A percentile compares a stretch with the other conserved stretches of the same genome.
Conservation (phyloP, 2,888 invertebrate genomes). For the Augochlorella aurata region DNA sequence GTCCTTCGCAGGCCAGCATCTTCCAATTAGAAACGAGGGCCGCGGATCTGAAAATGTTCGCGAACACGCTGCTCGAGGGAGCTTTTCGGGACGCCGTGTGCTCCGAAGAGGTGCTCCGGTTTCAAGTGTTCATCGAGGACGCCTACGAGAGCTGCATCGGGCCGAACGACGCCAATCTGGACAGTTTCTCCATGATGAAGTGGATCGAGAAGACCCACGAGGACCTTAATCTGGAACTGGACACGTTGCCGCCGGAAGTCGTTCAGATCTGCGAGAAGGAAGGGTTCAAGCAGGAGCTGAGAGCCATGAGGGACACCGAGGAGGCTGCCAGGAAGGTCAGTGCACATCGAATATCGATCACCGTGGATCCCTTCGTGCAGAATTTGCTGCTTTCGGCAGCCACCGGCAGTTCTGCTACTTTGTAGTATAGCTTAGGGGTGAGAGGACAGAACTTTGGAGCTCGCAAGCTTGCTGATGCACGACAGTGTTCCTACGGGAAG, state of each 20-base stretch:
- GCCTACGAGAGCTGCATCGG: conserved; percentile 85
- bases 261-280: conserved; percentile 83
- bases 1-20: conserved; percentile 65
- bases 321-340: conserved; percentile 84
- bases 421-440: no score
- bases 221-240: conserved; percentile 83
- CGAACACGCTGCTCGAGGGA: conserved; percentile 84
- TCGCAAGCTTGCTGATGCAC: no score
- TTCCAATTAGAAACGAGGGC: conserved; percentile 83
- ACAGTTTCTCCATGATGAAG: conserved; percentile 84
- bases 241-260: conserved; percentile 83
- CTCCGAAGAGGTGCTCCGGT: conserved; percentile 84
- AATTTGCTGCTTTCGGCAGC: not conserved
- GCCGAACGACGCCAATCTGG: conserved; percentile 84
- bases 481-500: no score
- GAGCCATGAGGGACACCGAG: conserved; percentile 83
- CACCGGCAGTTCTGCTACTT: no score
- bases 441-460: no score
- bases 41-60: conserved; percentile 83
- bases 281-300: conserved; percentile 83
- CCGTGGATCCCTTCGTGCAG: not conserved
- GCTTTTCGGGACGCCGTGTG: conserved; percentile 84
- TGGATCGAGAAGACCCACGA: conserved; percentile 84
- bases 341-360: not conserved
- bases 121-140: conserved; percentile 85